phyloP scores from a whole-genome alignment of 2,797 vertebrate species.

The Aotus griseimembra region DNA sequence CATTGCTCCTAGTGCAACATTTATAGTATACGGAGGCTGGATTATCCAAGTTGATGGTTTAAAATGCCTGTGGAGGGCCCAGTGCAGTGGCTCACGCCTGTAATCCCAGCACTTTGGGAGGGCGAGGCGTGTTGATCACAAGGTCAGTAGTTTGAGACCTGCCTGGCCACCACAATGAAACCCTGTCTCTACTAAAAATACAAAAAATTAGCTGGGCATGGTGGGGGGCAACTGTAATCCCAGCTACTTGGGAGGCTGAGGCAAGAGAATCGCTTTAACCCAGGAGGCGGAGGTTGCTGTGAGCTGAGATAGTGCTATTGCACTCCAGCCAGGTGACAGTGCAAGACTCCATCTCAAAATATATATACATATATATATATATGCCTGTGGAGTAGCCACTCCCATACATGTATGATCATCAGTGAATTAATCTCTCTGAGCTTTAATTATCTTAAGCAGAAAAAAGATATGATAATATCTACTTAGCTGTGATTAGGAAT shows the following conservation, averaged over 20 bases:
- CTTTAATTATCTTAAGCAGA: not conserved
- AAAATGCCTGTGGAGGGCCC: not conserved
- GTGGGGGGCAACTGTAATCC: not conserved
- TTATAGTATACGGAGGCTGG: not conserved
- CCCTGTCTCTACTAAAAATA: not conserved
- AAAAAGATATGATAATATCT: not conserved
- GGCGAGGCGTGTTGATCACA: not conserved
- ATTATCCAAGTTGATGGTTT: not conserved
- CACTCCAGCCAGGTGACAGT: not conserved
- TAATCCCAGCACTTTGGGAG: not conserved
- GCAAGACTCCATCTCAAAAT: not conserved
- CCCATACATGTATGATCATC: not conserved
- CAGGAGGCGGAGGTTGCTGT: not conserved
- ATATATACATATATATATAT: too few species aligned
- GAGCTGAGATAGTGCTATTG: not conserved
- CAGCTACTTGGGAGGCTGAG: not conserved
- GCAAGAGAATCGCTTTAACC: not conserved
- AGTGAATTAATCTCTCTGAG: not conserved
- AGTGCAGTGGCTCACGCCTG: not conserved
- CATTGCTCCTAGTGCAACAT: not conserved
- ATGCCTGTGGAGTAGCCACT: not conserved
- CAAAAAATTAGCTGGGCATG: not conserved
- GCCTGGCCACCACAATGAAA: not conserved
- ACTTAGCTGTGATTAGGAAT: not conserved
- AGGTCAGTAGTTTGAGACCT: not conserved